Conservation (phyloP, 2,888 invertebrate species). For the Dichetophora obliterata region DNA sequence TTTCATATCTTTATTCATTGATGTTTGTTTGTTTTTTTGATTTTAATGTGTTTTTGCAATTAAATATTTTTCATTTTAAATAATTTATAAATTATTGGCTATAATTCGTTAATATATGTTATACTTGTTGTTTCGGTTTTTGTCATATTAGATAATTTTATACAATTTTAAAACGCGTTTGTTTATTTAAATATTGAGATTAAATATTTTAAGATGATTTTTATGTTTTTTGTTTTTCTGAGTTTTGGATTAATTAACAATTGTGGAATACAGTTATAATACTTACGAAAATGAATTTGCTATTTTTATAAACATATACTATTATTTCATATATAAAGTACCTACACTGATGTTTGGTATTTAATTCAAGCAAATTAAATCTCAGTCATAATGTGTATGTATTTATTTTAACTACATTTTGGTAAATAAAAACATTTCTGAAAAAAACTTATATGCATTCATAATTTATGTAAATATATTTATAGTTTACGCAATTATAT, state of each 20-base stretch:
- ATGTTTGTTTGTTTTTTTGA: background rate
- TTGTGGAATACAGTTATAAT: no score
- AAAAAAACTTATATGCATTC: no score
- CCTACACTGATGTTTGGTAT: no score
- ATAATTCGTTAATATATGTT: conserved; percentile 4
- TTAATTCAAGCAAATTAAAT: no score
- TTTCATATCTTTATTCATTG: conserved; percentile 13
- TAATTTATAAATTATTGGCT: conserved; percentile 12
- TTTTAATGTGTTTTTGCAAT: background rate
- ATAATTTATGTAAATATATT: no score
- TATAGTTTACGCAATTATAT: no score
- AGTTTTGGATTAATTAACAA: background rate
- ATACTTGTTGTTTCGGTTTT: background rate
- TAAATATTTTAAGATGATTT: background rate
- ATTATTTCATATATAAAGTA: no score
- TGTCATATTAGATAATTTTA: conserved; percentile 11
- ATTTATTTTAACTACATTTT: no score
- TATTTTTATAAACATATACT: no score
- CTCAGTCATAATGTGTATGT: no score
- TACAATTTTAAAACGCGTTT: background rate
- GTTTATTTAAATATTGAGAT: background rate
- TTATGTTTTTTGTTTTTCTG: background rate
- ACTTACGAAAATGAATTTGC: no score
- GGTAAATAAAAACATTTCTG: no score
- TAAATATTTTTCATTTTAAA: conserved; percentile 6